phyloP scores from a whole-genome alignment of 2,113 vertebrate genomes.

The Sterna hirundo region DNA sequence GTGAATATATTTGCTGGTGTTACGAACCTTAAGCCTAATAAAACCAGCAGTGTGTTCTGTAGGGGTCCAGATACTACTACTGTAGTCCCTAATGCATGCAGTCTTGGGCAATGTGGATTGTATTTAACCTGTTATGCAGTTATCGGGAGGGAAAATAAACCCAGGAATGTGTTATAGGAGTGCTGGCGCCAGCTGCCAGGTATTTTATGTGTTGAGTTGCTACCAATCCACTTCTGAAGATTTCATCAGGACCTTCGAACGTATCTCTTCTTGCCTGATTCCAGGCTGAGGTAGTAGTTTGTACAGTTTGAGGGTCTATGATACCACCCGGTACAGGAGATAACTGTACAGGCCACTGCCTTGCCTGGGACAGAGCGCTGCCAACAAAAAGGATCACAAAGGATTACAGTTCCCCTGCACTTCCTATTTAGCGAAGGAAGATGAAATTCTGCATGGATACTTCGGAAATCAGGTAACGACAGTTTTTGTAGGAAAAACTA shows the following conservation, averaged over 20 bases:
- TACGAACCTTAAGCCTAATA: not conserved
- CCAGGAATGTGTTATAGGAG: not conserved
- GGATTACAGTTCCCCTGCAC: not conserved
- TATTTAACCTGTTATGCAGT: not conserved
- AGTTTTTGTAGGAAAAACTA: not conserved
- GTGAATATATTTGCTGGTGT: not conserved
- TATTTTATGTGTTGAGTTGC: not conserved
- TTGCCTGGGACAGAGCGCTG: slow-evolving; percentile 91
- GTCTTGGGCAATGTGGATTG: not conserved
- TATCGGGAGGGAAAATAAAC: not conserved
- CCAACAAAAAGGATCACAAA: slow-evolving; percentile 47
- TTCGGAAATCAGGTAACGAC: slow-evolving; percentile 66
- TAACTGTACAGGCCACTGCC: slow-evolving; percentile 99
- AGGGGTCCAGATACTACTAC: not conserved
- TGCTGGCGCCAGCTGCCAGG: not conserved
- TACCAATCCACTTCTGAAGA: slow-evolving; percentile 51
- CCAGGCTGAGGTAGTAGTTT: slow-evolving; percentile 99
- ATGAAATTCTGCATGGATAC: slow-evolving; percentile 3
- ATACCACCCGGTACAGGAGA: slow-evolving; percentile 99
- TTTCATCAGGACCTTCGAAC: slow-evolving; percentile 33
- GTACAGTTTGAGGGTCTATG: slow-evolving; percentile 99
- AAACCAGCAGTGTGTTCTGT: not conserved
- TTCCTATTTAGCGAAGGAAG: slow-evolving; percentile 29
- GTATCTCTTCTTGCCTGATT: slow-evolving; percentile 77
- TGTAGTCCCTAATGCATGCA: not conserved